Conservation (phyloP, 2,113 vertebrate genomes). For the Cyprinodon brontotheroides region DNA sequence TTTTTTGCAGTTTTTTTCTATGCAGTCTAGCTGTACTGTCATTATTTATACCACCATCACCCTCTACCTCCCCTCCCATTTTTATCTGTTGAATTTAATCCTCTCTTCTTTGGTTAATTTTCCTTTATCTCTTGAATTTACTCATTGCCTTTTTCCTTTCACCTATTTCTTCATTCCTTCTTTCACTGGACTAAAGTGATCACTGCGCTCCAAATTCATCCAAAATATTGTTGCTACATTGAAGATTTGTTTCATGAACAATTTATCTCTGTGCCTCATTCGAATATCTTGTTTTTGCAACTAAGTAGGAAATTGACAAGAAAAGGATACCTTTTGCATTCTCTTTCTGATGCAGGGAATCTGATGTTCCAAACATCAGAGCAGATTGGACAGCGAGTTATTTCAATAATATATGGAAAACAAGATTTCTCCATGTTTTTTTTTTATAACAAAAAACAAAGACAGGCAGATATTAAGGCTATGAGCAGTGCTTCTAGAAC, state of each 20-base stretch:
- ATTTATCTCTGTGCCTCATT: slow-evolving; percentile 33
- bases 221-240: neutral
- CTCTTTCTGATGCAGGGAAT: neutral
- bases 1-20: slow-evolving; percentile 36
- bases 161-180: slow-evolving; percentile 23
- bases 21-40: neutral
- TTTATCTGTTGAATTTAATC: slow-evolving; percentile 2
- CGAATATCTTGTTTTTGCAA: slow-evolving; percentile 16
- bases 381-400: neutral
- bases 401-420: neutral
- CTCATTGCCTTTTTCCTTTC: slow-evolving; percentile 9
- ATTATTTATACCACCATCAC: neutral
- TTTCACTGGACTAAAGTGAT: slow-evolving; percentile 8
- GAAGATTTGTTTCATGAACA: slow-evolving; percentile 37
- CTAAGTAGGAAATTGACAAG: neutral
- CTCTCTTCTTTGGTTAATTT: slow-evolving; percentile 1
- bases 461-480: slow-evolving; percentile 27
- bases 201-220: slow-evolving; percentile 18
- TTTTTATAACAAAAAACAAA: neutral
- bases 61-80: neutral
- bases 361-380: neutral
- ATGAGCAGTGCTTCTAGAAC: slow-evolving; percentile 20
- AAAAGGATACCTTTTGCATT: slow-evolving; percentile 27
- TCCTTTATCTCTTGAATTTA: neutral
- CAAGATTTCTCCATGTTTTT: neutral